Conservation (phyloP, 2,888 invertebrate genomes). For the Leucophora obtusa region DNA sequence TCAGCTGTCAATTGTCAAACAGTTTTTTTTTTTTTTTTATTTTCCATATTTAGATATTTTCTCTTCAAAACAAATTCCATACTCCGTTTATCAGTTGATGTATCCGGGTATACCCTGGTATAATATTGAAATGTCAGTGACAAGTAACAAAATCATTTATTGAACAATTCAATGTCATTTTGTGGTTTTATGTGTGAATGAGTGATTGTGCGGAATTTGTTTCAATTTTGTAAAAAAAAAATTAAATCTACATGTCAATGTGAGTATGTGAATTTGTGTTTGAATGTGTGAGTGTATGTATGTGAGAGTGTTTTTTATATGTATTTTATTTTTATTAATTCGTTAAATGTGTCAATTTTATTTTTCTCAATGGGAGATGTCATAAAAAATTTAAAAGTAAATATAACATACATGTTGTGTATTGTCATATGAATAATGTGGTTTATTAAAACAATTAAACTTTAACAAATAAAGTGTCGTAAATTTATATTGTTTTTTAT, state of each 20-base stretch:
- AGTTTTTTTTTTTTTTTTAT: slow-evolving; percentile 34
- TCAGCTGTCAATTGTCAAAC: slow-evolving; percentile 62
- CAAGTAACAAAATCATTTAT: slow-evolving; percentile 62
- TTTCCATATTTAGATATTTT: slow-evolving; percentile 40
- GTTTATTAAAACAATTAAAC: slow-evolving; percentile 47
- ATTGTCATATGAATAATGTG: slow-evolving; percentile 41
- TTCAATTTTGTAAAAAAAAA: slow-evolving; percentile 47
- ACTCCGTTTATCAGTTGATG: slow-evolving; percentile 21
- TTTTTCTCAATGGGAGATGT: slow-evolving; percentile 45
- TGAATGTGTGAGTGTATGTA: no score
- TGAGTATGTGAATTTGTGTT: no score
- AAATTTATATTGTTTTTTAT: not conserved
- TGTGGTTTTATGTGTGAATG: slow-evolving; percentile 58
- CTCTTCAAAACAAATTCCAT: slow-evolving; percentile 37
- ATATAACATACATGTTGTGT: slow-evolving; percentile 16
- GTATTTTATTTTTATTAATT: slow-evolving; percentile 52
- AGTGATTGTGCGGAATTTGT: slow-evolving; percentile 51
- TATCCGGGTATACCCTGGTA: slow-evolving; percentile 10
- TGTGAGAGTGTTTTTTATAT: slow-evolving; percentile 7
- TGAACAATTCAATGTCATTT: slow-evolving; percentile 62
- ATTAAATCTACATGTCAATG: not conserved
- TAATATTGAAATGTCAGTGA: slow-evolving; percentile 61
- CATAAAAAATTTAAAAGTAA: slow-evolving; percentile 40
- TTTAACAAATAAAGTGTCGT: not conserved
- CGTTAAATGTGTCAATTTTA: slow-evolving; percentile 61